Evolutionary conservation across 92 coral and sea anemone genomes (phyloP), one percentile per base, ranked within the genome.

Genomic region (Muricea muricata): DNA sequence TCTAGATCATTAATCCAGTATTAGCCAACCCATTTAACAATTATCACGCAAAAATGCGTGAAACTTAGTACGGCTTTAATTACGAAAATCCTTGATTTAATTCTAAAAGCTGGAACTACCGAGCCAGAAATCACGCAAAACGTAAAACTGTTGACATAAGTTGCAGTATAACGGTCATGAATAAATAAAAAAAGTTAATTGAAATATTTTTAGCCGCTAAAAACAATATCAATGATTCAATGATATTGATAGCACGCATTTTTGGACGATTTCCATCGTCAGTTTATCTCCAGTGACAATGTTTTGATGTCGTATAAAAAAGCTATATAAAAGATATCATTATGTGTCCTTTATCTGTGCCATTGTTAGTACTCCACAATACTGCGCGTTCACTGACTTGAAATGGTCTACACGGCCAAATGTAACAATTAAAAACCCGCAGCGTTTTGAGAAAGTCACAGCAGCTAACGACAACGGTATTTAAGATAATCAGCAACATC

Each of bases 21-120:
- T n/a, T 52, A 52, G 60, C 60, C 60, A 52, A 17, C 60, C 60
- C 60, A 52, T 52, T 52, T 52, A 52, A 52, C 20, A 52, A 52
- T 52, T 52, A 52, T 52, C 60, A 52, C 0, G 60, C 18, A 52
- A 52, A 52, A 52, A 2, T 52, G 60, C 60, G 60, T 52, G 18
- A 52, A 52, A 52, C 20, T 52, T 6, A 25, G 60, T 2, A 52
- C 18, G 60, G 2, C 20, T 52, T 52, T 52, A 52, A 52, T 52
- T 52, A 52, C 60, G 60, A 52, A 52, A 52, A 52, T 1, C 23
- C 60, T 17, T 18, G 21, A 17, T 13, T 5, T 1, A 2, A 5
- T 12, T 9, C 9, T 45, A n/a, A n/a, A n/a, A n/a, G n/a, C n/a
- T n/a, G n/a, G n/a, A n/a, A n/a, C 50, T 4, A 37, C 42, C 42